Conservation (phyloP, 2,797 vertebrate species). For the Danio choprae region DNA sequence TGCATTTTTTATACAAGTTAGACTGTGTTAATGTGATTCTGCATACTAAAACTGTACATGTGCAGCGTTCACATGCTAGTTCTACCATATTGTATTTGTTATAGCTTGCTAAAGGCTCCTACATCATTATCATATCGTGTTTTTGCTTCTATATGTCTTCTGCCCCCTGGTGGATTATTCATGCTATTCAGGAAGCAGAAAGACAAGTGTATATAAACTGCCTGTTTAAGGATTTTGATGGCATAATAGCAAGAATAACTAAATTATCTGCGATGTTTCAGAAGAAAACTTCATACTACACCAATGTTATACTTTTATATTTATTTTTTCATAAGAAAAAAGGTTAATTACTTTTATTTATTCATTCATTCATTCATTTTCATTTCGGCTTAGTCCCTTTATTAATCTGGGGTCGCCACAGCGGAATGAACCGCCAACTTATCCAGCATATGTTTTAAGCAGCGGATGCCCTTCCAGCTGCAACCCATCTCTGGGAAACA, state of each 20-base stretch:
- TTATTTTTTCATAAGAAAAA: not conserved
- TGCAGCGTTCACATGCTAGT: not conserved
- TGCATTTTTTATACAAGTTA: not conserved
- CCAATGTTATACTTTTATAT: no score
- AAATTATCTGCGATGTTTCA: not conserved
- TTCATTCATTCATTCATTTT: no score
- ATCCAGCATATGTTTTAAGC: no score
- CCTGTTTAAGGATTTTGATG: not conserved
- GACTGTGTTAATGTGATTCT: not conserved
- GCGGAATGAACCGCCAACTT: no score
- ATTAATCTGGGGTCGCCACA: no score
- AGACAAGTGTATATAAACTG: not conserved
- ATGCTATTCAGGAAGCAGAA: not conserved
- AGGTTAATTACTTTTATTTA: no score
- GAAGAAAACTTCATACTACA: no score
- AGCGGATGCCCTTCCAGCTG: no score
- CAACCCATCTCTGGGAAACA: no score
- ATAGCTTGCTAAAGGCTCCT: not conserved
- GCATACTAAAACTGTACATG: no score
- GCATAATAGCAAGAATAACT: not conserved
- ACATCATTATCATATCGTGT: not conserved
- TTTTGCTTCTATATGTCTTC: not conserved
- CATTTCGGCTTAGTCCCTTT: no score
- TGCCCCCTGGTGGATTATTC: slow-evolving; percentile 15
- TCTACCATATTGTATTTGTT: not conserved